Conservation (phyloP, 1,140 invertebrate species). For the Drosophila ambigua region DNA sequence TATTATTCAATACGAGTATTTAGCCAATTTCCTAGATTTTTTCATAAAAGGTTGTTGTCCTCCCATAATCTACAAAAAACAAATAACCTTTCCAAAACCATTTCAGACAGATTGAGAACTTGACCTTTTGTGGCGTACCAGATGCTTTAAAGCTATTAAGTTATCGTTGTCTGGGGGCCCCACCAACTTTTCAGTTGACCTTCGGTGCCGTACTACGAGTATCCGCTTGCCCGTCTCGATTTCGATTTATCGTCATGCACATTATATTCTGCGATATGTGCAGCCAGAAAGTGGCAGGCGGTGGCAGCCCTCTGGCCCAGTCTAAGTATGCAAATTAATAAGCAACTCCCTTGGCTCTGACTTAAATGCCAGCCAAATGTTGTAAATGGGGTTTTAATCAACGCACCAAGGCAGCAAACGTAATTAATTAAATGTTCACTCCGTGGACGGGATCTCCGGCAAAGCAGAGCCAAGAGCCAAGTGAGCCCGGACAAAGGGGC, state of each 20-base stretch:
- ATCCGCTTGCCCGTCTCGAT: conserved; percentile 22
- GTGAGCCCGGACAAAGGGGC: not conserved
- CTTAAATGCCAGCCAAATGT: conserved; percentile 62
- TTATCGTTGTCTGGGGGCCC: conserved; percentile 7
- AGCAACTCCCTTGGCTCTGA: conserved; percentile 56
- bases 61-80: too few relatives aligned
- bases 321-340: conserved; percentile 62
- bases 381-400: conserved; percentile 78
- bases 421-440: conserved; percentile 78
- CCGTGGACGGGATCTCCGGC: conserved; percentile 27
- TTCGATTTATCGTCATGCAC: conserved; percentile 40
- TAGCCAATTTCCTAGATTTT: too few relatives aligned
- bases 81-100: not conserved
- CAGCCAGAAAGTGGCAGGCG: not conserved
- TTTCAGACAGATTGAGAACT: conserved; percentile 29
- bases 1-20: too few relatives aligned
- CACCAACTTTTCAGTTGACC: conserved; percentile 8
- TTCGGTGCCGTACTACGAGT: conserved; percentile 4
- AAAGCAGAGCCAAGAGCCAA: conserved; percentile 12
- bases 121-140: conserved; percentile 38
- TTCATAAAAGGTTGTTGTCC: too few relatives aligned
- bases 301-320: conserved; percentile 1
- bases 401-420: conserved; percentile 59
- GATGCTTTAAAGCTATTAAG: conserved; percentile 37
- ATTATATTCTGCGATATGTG: conserved; percentile 36